These are phyloP conservation scores for Microplitis mediator DNA, from an alignment of 1,140 invertebrate species.

Conservation along the genomic window DNA sequence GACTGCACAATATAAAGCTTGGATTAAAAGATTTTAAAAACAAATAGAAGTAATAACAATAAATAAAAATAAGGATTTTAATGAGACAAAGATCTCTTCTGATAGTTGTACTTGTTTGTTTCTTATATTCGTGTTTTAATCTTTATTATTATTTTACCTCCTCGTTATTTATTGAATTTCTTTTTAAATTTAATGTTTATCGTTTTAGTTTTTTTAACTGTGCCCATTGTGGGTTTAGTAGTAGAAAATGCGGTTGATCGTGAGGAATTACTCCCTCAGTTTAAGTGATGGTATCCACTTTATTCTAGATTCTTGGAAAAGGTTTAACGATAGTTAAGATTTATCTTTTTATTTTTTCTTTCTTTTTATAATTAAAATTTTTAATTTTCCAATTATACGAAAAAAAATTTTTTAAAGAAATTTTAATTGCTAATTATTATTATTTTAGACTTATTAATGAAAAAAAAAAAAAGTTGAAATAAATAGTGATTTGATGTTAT, in stretches of 20 bases:
- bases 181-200: neutral
- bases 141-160: neutral
- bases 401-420: too few relatives aligned
- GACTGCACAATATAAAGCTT: slow-evolving; percentile 39
- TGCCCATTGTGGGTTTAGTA: neutral
- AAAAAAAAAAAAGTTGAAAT: too few relatives aligned
- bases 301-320: neutral
- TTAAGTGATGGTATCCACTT: neutral
- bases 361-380: too few relatives aligned
- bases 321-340: too few relatives aligned
- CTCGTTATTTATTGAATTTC: neutral
- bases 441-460: too few relatives aligned
- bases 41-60: neutral
- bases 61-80: neutral
- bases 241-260: neutral
- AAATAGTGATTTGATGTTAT: too few relatives aligned
- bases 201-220: neutral
- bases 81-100: neutral
- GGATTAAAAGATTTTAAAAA: slow-evolving; percentile 9
- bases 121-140: too few relatives aligned
- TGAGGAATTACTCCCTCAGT: neutral
- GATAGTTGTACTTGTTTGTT: too few relatives aligned
- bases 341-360: too few relatives aligned
- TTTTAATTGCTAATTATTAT: too few relatives aligned
- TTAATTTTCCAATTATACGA: too few relatives aligned